phyloP scores from a whole-genome alignment of 2,113 vertebrate genomes.

The Galemys pyrenaicus region DNA sequence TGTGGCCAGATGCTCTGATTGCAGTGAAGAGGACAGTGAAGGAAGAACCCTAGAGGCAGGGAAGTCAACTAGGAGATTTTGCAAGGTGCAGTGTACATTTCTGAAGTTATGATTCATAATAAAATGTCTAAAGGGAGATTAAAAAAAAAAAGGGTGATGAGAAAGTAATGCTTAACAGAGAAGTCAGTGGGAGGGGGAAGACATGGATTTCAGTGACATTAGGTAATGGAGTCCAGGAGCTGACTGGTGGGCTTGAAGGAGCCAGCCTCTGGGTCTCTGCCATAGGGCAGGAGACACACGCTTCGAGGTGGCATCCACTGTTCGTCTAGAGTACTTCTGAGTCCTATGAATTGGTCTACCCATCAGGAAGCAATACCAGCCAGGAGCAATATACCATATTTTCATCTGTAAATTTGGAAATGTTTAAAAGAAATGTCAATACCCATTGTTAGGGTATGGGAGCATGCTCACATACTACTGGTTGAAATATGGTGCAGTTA shows the following conservation, averaged over 20 bases:
- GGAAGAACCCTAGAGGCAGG: not conserved
- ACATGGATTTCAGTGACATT: not conserved
- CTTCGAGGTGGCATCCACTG: not conserved
- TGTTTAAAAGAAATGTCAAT: not conserved
- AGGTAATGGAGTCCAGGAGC: not conserved
- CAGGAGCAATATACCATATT: not conserved
- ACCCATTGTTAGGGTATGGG: not conserved
- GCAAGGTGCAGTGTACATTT: not conserved
- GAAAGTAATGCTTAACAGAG: not conserved
- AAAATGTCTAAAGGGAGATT: not conserved
- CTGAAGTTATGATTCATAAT: not conserved
- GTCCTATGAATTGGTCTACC: not conserved
- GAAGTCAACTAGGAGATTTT: not conserved
- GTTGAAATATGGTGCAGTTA: not conserved
- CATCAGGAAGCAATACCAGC: not conserved
- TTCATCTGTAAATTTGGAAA: conserved; percentile 1
- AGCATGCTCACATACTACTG: not conserved
- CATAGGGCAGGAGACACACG: not conserved
- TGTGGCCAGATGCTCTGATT: not conserved
- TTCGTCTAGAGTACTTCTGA: not conserved
- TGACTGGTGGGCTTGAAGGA: not conserved
- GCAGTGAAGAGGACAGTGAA: not conserved
- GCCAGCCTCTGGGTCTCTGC: not conserved
- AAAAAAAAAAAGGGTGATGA: not conserved
- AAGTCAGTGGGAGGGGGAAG: not conserved